Evolutionary conservation across 2,888 invertebrate genomes (phyloP).

Genomic region (Pterobdella sp.): DNA sequence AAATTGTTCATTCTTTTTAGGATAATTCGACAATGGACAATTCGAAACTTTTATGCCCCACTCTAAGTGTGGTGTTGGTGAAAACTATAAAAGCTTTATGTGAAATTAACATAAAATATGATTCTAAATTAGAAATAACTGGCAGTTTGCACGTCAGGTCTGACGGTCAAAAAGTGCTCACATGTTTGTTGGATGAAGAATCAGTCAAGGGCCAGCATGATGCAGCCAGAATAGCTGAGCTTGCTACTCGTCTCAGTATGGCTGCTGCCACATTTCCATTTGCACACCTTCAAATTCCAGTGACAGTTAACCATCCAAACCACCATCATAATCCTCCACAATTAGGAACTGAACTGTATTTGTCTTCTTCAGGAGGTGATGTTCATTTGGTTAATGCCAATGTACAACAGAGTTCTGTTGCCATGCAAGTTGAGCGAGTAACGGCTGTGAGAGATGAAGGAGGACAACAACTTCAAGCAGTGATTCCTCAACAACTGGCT

Average conservation of each 20-base stretch:
- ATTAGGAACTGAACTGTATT: constrained; percentile 21
- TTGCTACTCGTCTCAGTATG: constrained; percentile 31
- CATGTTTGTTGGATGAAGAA: constrained; percentile 38
- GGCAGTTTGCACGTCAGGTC: constrained; percentile 38
- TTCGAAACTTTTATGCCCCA: constrained; percentile 36
- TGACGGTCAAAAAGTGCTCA: constrained; percentile 38
- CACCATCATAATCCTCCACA: constrained; percentile 22
- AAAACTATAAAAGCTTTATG: constrained; percentile 39
- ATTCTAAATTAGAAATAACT: constrained; percentile 38
- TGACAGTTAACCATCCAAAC: constrained; percentile 27
- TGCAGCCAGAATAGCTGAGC: constrained; percentile 27
- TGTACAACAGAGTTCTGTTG: constrained; percentile 21
- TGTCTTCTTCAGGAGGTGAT: constrained; percentile 19
- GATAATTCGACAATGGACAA: constrained; percentile 29
- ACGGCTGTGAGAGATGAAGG: constrained; percentile 21
- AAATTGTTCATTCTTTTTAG: background rate
- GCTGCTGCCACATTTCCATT: constrained; percentile 32
- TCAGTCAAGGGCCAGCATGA: constrained; percentile 34
- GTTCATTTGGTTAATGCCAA: constrained; percentile 27
- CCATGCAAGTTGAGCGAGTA: constrained; percentile 27
- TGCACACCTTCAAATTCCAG: constrained; percentile 30
- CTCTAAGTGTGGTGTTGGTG: constrained; percentile 37
- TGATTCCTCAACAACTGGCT: constrained; percentile 22
- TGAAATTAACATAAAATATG: constrained; percentile 38
- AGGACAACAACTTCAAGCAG: constrained; percentile 25